Conservation (phyloP, 2,797 vertebrate genomes). For the Fringilla coelebs region DNA sequence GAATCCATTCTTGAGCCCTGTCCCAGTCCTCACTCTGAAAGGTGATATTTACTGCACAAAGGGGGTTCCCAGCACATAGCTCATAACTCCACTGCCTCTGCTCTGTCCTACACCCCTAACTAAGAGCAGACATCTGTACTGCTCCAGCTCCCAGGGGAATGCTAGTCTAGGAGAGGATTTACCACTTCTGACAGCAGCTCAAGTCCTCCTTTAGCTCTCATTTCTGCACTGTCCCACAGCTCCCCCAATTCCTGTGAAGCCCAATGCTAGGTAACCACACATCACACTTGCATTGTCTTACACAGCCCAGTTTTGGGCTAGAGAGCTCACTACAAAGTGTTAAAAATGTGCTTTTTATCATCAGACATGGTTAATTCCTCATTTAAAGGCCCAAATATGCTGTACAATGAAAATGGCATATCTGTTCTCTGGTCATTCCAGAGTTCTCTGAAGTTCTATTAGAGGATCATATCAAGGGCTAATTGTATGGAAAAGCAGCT, state of each 20-base stretch:
- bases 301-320: not conserved
- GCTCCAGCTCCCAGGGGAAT: not conserved
- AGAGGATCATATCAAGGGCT: slow-evolving; percentile 50
- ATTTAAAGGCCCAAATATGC: not conserved
- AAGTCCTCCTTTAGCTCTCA: not conserved
- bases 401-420: not conserved
- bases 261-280: accelerated
- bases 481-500: slow-evolving; percentile 57
- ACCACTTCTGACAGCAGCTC: not conserved
- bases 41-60: not conserved
- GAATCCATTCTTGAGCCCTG: not conserved
- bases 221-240: not conserved
- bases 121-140: not conserved
- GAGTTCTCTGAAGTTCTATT: not conserved
- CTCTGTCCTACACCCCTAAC: not conserved
- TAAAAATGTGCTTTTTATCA: not conserved
- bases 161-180: not conserved
- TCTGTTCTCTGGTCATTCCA: not conserved
- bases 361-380: not conserved
- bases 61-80: not conserved
- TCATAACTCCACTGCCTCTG: not conserved
- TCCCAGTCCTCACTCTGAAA: not conserved
- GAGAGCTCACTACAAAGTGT: not conserved
- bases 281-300: not conserved
- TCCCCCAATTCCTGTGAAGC: not conserved